Conservation (phyloP, 2,797 vertebrate species). For the Rhinella marina region DNA sequence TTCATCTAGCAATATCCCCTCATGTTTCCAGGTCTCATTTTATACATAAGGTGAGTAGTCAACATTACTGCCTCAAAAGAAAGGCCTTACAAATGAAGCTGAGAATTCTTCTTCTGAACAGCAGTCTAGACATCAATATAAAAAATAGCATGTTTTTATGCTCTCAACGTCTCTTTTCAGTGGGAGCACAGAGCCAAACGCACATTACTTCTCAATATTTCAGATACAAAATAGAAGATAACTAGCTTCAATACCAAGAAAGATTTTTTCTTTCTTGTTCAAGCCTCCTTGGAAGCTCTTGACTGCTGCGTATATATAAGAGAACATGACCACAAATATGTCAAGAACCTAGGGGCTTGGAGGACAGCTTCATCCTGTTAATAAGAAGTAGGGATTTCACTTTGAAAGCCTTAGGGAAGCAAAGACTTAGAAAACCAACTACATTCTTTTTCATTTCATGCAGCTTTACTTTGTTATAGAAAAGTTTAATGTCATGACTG, state of each 20-base stretch:
- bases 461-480: conserved; percentile 35
- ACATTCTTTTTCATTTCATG: conserved; percentile 25
- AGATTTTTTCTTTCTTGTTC: conserved; percentile 34
- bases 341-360: conserved; percentile 41
- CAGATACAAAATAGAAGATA: conserved; percentile 29
- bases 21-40: background rate
- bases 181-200: background rate
- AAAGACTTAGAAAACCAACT: conserved; percentile 44
- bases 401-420: conserved; percentile 37
- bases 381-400: conserved; percentile 53
- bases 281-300: conserved; percentile 58
- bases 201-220: conserved; percentile 48
- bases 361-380: conserved; percentile 56
- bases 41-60: background rate
- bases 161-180: background rate
- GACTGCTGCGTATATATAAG: conserved; percentile 30
- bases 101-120: background rate
- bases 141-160: conserved; percentile 10
- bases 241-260: background rate
- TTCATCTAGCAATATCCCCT: background rate
- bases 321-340: conserved; percentile 58
- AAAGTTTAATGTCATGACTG: conserved; percentile 17
- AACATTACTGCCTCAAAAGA: background rate
- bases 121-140: background rate
- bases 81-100: background rate